These are phyloP conservation scores for Alcedo atthis DNA, from an alignment of 2,797 vertebrate species.

Conservation along the genomic window DNA sequence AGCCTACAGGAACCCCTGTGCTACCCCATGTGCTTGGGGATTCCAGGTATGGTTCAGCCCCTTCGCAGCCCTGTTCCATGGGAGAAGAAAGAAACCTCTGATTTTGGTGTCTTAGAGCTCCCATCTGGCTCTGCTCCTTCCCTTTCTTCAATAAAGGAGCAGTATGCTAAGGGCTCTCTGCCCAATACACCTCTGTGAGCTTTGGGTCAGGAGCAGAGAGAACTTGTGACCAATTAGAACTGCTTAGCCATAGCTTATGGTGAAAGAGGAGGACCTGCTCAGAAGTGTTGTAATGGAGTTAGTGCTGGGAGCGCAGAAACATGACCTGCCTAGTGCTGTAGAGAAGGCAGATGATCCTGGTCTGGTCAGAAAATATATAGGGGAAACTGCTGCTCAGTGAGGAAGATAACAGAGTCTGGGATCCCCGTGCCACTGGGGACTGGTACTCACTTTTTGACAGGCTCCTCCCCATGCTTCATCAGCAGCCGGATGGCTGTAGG, in stretches of 20 bases:
- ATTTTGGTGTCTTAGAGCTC: not conserved
- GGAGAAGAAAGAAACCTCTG: not conserved
- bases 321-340: not conserved
- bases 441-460: conserved; percentile 88
- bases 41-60: not conserved
- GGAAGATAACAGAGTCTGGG: not conserved
- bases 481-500: conserved; percentile 96
- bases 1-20: not conserved
- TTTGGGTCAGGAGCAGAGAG: not conserved
- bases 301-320: not conserved
- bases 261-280: not conserved
- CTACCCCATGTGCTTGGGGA: not conserved
- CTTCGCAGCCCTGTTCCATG: not conserved
- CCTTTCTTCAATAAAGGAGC: not conserved
- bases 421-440: not conserved
- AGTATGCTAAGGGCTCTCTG: accelerated
- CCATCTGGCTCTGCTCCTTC: not conserved
- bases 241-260: not conserved
- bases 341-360: not conserved
- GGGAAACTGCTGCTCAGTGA: not conserved
- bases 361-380: not conserved
- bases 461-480: conserved; percentile 95
- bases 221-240: not conserved
- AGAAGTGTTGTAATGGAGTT: not conserved
- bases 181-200: not conserved